phyloP scores from a whole-genome alignment of 2,888 invertebrate genomes.

The Athripsodes cinereus region DNA sequence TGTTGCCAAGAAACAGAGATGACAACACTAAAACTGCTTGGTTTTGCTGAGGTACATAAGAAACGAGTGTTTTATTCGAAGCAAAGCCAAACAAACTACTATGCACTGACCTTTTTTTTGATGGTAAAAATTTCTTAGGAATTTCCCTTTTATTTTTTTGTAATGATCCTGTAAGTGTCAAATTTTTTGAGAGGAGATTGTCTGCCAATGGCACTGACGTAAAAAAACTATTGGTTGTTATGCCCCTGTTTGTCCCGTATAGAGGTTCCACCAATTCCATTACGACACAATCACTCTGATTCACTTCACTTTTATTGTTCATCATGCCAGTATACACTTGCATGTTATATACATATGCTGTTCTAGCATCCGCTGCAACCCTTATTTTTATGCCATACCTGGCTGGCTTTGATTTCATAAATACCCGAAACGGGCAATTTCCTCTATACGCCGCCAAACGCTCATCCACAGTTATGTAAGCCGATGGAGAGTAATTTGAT shows the following conservation, averaged over 20 bases:
- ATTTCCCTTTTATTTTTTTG: slow-evolving; percentile 8
- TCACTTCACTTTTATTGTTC: slow-evolving; percentile 14
- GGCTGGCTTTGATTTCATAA: slow-evolving; percentile 23
- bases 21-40: slow-evolving; percentile 1
- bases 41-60: slow-evolving; percentile 7
- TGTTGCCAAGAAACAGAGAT: background rate
- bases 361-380: slow-evolving; percentile 13
- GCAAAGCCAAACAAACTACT: slow-evolving; percentile 10
- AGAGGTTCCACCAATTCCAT: slow-evolving; percentile 15
- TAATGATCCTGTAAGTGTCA: slow-evolving; percentile 14
- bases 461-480: slow-evolving; percentile 19
- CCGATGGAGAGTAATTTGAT: slow-evolving; percentile 11
- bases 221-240: slow-evolving; percentile 16
- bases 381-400: slow-evolving; percentile 21
- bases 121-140: slow-evolving; percentile 9
- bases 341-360: slow-evolving; percentile 15
- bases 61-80: slow-evolving; percentile 4
- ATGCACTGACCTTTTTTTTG: background rate
- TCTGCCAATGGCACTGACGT: slow-evolving; percentile 16
- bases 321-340: slow-evolving; percentile 12
- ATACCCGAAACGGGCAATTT: slow-evolving; percentile 23
- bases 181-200: slow-evolving; percentile 9
- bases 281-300: slow-evolving; percentile 16
- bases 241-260: slow-evolving; percentile 14
- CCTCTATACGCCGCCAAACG: slow-evolving; percentile 17